phyloP scores from a whole-genome alignment of 2,888 invertebrate species.

The Drosophila pseudotakahashii region DNA sequence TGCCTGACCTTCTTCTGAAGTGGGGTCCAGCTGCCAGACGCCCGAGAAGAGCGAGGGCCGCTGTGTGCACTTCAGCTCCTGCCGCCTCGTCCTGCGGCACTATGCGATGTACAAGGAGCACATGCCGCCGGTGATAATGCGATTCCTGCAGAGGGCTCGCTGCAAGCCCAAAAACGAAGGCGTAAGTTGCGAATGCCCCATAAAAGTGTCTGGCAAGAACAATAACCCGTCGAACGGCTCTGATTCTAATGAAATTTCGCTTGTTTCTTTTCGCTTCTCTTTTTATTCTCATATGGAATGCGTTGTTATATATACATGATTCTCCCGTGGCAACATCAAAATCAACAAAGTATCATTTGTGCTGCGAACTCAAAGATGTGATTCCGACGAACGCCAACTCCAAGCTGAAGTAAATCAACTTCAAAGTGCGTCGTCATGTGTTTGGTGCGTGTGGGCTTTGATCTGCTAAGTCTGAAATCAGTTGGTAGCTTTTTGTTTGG shows the following conservation, averaged over 20 bases:
- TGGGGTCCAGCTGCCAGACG: constrained; percentile 66
- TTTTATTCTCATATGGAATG: constrained; percentile 5
- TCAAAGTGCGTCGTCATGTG: constrained; percentile 63
- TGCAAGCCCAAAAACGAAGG: constrained; percentile 69
- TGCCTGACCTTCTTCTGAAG: background rate
- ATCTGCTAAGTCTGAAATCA: constrained; percentile 51
- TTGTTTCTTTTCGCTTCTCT: constrained; percentile 3
- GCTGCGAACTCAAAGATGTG: constrained; percentile 70
- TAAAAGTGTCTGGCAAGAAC: constrained; percentile 57
- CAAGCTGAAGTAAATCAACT: constrained; percentile 70
- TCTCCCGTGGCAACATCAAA: constrained; percentile 27
- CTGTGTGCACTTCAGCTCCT: constrained; percentile 69
- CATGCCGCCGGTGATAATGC: constrained; percentile 69
- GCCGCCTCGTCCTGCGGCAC: constrained; percentile 66
- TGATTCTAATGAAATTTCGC: constrained; percentile 61
- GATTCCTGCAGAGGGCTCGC: constrained; percentile 68
- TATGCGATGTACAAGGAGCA: constrained; percentile 74
- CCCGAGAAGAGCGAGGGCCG: constrained; percentile 64
- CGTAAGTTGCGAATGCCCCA: constrained; percentile 55
- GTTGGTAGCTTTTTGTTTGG: constrained; percentile 48
- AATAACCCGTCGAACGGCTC: constrained; percentile 53
- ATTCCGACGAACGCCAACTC: constrained; percentile 74
- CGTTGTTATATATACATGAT: constrained; percentile 3
- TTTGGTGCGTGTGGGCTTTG: constrained; percentile 53
- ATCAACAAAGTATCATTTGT: constrained; percentile 71